Evolutionary conservation across 2,888 invertebrate genomes (phyloP).

Genomic region (Zaprionus bogoriensis): DNA sequence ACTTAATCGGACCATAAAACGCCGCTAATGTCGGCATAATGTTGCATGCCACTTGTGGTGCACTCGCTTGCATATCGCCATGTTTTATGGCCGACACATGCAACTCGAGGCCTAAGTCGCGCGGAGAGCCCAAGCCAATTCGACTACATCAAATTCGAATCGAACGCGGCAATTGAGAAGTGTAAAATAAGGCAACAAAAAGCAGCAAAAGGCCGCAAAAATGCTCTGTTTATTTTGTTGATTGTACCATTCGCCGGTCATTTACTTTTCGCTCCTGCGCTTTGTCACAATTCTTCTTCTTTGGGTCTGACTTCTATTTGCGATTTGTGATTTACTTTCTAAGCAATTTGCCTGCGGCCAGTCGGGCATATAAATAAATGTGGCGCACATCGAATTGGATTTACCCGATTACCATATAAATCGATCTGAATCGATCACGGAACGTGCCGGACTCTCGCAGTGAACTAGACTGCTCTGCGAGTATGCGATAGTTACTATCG

Average conservation of each 20-base stretch:
- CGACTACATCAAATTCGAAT: not conserved
- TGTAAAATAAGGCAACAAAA: not conserved
- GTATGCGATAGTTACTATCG: no score
- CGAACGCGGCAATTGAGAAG: not conserved
- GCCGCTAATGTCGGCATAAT: conserved; percentile 53
- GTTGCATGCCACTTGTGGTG: conserved; percentile 42
- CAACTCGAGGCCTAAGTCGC: conserved; percentile 3
- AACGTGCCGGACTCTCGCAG: not conserved
- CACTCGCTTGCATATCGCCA: conserved; percentile 18
- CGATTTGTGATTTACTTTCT: conserved; percentile 59
- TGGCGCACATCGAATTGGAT: conserved; percentile 4
- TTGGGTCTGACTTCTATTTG: conserved; percentile 39
- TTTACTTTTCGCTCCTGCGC: conserved; percentile 58
- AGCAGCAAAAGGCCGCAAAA: conserved; percentile 16
- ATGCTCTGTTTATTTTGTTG: conserved; percentile 17
- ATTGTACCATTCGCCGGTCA: no score
- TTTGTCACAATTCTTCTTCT: conserved; percentile 50
- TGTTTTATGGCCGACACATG: conserved; percentile 11
- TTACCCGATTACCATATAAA: not conserved
- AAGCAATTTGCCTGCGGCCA: conserved; percentile 41
- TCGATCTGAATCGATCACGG: not conserved
- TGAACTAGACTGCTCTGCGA: no score
- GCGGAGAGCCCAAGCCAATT: not conserved
- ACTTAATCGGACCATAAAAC: conserved; percentile 66
- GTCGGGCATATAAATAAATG: conserved; percentile 32